Conservation (phyloP, 2,113 vertebrate species). For the Hyla sarda region DNA sequence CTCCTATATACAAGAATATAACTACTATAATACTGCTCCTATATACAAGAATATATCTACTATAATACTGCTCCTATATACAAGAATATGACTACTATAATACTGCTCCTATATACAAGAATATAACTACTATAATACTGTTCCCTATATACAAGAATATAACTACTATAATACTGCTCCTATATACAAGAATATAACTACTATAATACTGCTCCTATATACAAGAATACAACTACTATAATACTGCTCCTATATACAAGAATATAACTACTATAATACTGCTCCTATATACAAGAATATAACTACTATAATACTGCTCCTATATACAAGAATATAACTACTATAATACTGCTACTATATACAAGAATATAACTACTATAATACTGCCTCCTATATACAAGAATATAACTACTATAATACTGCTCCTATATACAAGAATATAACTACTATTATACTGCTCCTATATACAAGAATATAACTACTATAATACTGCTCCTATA, state of each 20-base stretch:
- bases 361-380: no score
- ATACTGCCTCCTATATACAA: no score
- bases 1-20: neutral
- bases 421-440: no score
- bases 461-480: no score
- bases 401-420: no score
- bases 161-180: constrained; percentile 14
- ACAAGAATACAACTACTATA: no score
- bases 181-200: constrained; percentile 7
- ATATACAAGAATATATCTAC: neutral
- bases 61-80: neutral
- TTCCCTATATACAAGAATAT: constrained; percentile 1
- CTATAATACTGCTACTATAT: no score
- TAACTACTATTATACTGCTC: no score
- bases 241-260: neutral
- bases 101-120: no score
- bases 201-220: neutral
- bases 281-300: constrained; percentile 1
- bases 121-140: constrained; percentile 6
- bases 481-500: no score
- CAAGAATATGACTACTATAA: no score
- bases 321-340: neutral
- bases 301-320: constrained; percentile 6
- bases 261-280: constrained; percentile 9
- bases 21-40: neutral